Base-by-base conservation (phyloP, 2,888 invertebrate species). In the Drosophila tanythrix region DNA sequence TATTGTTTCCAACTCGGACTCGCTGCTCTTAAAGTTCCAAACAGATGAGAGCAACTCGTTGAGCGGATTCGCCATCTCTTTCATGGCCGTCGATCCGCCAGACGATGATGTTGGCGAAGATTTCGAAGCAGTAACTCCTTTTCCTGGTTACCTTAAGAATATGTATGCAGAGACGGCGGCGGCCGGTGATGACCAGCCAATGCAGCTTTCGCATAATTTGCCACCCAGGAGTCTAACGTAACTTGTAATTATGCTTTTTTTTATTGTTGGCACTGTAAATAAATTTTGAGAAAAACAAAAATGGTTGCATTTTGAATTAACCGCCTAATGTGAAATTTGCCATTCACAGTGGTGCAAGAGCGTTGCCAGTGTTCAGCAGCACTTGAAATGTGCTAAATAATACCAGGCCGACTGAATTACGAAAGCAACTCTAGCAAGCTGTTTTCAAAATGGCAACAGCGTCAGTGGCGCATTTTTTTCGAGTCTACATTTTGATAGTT, bases 61-160 rank as follows among this genome's bases (percentile, higher is more conserved):
- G 92, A 98, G 97, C 93, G 99, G 99, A 6, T 99, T 99, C 93
- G 97, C 97, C 5, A 97, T 98, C 0, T 96, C 97, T 0, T 99
- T 98, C 92, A 95, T 96, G 40, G 95, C 96, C 0, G 94, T 96
- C 18, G 95, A 96, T 73, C 94, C 94, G 0, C 94, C 94, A 35
- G 94, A 94, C 53, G 92, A 93, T 31, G 88, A 90, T 29, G 83
- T 78, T 7, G 86, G 88, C 10, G 91, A 91, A n/a, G 92, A 91
- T 33, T 82, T 86, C 53, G 93, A 92, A 69, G 79, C 91, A 1
- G 89, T 82, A 0, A 93, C 93, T 6, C 93, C 93, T 1, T 93
- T 93, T 69, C 93, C 93, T 2, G 93, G 93, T 18, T 93, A 93
- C 51, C 85, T 93, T 65, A 93, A 92, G 74, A 92, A 88, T 60